Evolutionary conservation across 2,888 invertebrate species (phyloP).

Genomic region (Oasisia sp.): DNA sequence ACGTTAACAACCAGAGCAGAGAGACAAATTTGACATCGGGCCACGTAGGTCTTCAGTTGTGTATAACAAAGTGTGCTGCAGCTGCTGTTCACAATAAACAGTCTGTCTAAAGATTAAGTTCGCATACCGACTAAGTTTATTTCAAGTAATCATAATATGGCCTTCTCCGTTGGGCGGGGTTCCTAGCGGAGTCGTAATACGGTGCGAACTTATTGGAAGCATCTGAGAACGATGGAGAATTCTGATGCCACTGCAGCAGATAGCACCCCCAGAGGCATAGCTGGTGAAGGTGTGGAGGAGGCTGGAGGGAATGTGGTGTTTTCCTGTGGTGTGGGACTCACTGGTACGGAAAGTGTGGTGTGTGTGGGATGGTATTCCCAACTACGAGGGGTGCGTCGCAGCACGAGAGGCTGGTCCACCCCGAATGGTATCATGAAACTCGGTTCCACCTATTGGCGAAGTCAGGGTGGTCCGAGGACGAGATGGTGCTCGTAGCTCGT

Average conservation of each 20-base stretch:
- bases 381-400: neutral
- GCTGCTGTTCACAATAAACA: no score
- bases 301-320: no score
- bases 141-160: neutral
- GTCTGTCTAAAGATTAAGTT: no score
- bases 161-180: constrained; percentile 18
- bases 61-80: no score
- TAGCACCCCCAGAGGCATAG: no score
- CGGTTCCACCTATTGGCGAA: neutral
- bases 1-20: no score
- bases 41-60: no score
- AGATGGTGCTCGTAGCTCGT: neutral
- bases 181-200: neutral
- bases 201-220: neutral
- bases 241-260: neutral
- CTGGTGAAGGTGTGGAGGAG: no score
- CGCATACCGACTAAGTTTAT: no score
- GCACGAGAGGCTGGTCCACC: neutral
- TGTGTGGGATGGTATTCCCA: neutral
- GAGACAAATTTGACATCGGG: no score
- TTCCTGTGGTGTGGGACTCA: no score
- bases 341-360: neutral
- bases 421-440: neutral
- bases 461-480: neutral
- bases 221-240: neutral